phyloP scores from a whole-genome alignment of 1,140 invertebrate species.

The Saccostrea cuccullata region DNA sequence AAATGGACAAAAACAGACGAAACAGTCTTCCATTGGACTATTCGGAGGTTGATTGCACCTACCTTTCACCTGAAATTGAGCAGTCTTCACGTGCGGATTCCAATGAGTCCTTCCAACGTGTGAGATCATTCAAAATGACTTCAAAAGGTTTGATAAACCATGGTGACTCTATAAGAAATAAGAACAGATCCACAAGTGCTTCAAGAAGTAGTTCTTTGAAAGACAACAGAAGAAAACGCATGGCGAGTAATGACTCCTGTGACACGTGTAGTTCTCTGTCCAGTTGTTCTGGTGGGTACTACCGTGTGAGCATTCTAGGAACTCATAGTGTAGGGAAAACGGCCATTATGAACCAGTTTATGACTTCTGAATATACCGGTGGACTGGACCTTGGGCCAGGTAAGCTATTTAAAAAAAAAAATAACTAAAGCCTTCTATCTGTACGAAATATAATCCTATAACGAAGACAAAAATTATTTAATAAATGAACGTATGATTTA shows the following conservation, averaged over 20 bases:
- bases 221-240: constrained; percentile 47
- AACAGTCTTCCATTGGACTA: constrained; percentile 13
- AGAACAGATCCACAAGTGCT: constrained; percentile 83
- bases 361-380: constrained; percentile 96
- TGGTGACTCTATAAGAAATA: constrained; percentile 88
- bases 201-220: constrained; percentile 82
- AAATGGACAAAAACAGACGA: constrained; percentile 5
- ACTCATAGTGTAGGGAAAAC: constrained; percentile 92
- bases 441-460: too few relatives aligned
- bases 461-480: too few relatives aligned
- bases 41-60: not conserved
- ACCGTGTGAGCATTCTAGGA: constrained; percentile 90
- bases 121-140: constrained; percentile 92
- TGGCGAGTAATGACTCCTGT: constrained; percentile 58
- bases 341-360: constrained; percentile 92
- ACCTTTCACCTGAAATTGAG: not conserved
- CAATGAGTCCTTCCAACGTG: constrained; percentile 76
- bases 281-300: constrained; percentile 71
- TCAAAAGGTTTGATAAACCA: constrained; percentile 94
- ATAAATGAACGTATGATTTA: too few relatives aligned
- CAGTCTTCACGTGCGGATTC: constrained; percentile 4
- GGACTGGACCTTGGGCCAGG: constrained; percentile 82
- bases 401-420: not conserved
- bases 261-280: constrained; percentile 54
- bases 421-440: too few relatives aligned